These are phyloP conservation scores for Crocodylus rhombifer DNA, from an alignment of 2,797 vertebrate genomes.

Conservation along the genomic window DNA sequence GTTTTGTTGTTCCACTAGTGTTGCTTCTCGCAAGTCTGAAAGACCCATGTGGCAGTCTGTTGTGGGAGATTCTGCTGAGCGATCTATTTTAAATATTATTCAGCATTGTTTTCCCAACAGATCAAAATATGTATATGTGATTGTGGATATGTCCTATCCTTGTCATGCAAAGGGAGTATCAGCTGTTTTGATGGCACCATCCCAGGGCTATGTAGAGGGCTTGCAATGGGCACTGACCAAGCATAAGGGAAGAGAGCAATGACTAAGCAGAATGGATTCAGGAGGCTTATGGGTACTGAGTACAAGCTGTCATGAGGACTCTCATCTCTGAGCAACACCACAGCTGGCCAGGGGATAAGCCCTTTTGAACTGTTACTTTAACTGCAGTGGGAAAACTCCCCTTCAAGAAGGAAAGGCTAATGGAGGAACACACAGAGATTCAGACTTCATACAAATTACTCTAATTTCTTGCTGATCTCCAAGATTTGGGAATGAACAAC, in stretches of 20 bases:
- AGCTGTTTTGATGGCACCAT: not conserved
- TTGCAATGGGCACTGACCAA: not conserved
- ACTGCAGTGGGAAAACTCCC: too few species aligned
- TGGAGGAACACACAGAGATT: not conserved
- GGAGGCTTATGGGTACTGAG: not conserved
- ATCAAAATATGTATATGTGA: not conserved
- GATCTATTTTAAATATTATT: not conserved
- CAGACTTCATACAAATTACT: not conserved
- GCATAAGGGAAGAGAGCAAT: not conserved
- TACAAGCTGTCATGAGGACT: not conserved
- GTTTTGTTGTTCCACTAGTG: not conserved
- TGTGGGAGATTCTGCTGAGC: not conserved
- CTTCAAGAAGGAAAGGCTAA: not conserved
- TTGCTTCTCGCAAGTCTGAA: not conserved
- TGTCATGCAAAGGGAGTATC: not conserved
- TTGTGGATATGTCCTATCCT: not conserved
- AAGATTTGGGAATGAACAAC: not conserved
- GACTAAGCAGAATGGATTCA: not conserved
- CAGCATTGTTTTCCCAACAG: not conserved
- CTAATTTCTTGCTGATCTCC: not conserved
- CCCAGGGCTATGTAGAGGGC: not conserved
- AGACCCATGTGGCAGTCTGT: not conserved
- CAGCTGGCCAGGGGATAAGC: too few species aligned
- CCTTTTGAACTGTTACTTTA: too few species aligned
- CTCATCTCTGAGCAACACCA: not conserved